Conservation (phyloP, 2,113 vertebrate genomes). For the Halichoeres trimaculatus region DNA sequence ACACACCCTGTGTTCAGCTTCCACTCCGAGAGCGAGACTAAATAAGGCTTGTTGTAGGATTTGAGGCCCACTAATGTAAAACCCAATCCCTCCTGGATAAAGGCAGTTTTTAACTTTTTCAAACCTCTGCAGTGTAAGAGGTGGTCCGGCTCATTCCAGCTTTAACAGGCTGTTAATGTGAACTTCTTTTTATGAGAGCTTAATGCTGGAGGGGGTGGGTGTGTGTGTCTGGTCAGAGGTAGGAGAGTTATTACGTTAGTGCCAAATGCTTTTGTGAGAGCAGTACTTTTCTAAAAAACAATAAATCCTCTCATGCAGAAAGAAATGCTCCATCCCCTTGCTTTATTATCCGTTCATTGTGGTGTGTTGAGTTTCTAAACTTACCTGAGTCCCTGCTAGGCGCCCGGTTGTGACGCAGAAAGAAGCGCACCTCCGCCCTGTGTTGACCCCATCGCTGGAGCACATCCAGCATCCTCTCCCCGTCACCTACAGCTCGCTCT, state of each 20-base stretch:
- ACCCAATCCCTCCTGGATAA: constrained; percentile 7
- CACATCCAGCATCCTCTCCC: constrained; percentile 93
- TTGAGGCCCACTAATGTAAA: constrained; percentile 38
- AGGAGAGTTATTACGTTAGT: constrained; percentile 25
- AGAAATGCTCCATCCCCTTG: neutral
- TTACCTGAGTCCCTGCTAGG: constrained; percentile 87
- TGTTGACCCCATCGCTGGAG: constrained; percentile 91
- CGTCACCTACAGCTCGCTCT: constrained; percentile 91
- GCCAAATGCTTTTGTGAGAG: constrained; percentile 44
- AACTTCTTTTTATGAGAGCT: constrained; percentile 3
- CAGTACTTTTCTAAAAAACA: neutral
- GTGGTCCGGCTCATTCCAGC: neutral
- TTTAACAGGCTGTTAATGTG: constrained; percentile 1
- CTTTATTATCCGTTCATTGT: neutral
- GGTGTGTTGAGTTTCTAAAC: constrained; percentile 27
- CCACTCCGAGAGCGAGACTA: neutral
- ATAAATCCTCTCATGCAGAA: neutral
- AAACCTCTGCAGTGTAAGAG: constrained; percentile 4
- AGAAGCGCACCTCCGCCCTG: constrained; percentile 92
- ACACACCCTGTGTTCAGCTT: constrained; percentile 12
- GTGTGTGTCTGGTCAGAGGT: constrained; percentile 16
- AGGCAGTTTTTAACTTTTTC: neutral
- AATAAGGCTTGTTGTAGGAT: constrained; percentile 42
- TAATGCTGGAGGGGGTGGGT: neutral
- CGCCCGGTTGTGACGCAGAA: constrained; percentile 90